Evolutionary conservation across 2,888 invertebrate species (phyloP), one percentile per base, ranked within the genome.

Genomic region (Watsonalla cultraria): DNA sequence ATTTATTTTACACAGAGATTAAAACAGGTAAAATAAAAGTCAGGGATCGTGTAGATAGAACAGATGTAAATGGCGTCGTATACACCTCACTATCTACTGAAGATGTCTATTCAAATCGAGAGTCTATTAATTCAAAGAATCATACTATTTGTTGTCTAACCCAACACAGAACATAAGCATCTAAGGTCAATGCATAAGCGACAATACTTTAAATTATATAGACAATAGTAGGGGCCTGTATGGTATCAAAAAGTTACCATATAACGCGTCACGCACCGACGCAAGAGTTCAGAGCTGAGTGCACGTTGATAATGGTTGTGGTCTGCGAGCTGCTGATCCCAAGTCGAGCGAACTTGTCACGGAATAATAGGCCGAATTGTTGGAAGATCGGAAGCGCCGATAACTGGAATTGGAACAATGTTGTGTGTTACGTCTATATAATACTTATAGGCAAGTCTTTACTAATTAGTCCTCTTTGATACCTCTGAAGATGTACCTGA

Each of bases 281-380:
- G 82, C 93, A 93, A 65, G 94, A 92, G 62, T 92, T 94, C 64
- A 94, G 91, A 39, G 95, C 94, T 15, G 93, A 92, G 86, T 95
- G 93, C 69, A 94, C 90, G 82, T 95, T 95, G 73, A 94, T 93
- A 66, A 95, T 92, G 51, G 94, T 93, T 34, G 95, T 94, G 37
- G 93, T 94, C 83, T 95, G 91, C 6, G 94, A 92, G 64, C 92
- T 93, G 69, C 89, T 86, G 75, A 95, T 91, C 58, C 93, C 93
- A 55, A 95, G 83, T 5, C 88, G 78, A 5, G 82, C 66, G 64
- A 95, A 92, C 64, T 92, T 92, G 65, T 94, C 93, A 14, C 94
- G 92, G 75, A 94, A 95, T 54, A 95, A 84, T 34, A 95, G 89
- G 0, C 95, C 95, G 68, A 95, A 95, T 70, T 94, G 94, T 80